Percentiles rank a stretch among this genome's conserved stretches.
Conservation (phyloP, 2,113 vertebrate genomes). For the Gavia stellata region DNA sequence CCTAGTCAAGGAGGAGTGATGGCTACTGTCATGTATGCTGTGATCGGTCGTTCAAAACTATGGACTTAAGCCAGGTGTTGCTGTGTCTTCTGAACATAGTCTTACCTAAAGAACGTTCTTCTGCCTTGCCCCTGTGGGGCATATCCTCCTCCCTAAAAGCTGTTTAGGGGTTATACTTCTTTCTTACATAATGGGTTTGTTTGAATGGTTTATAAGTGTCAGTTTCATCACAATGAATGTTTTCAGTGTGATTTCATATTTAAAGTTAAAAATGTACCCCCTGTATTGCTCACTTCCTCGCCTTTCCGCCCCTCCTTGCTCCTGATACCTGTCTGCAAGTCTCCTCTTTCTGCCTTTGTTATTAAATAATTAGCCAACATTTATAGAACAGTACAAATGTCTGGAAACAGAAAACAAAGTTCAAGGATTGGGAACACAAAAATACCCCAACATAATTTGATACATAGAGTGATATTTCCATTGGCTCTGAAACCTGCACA, state of each 20-base stretch:
- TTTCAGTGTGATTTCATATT: background rate
- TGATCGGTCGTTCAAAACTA: background rate
- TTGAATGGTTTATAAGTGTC: background rate
- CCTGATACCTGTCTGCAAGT: background rate
- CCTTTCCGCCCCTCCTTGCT: background rate
- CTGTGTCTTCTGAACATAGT: background rate
- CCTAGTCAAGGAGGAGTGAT: background rate
- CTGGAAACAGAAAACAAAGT: background rate
- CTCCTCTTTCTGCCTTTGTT: background rate
- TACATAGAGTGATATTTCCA: background rate
- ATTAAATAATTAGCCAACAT: background rate
- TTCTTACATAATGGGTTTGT: background rate
- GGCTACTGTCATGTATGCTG: background rate
- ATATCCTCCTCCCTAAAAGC: background rate
- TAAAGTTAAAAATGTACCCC: background rate
- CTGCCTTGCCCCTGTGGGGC: background rate
- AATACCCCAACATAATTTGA: background rate
- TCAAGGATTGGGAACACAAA: background rate
- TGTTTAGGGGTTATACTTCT: background rate
- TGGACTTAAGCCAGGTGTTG: background rate
- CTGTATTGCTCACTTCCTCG: background rate
- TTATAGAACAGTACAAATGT: background rate
- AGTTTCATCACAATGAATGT: background rate
- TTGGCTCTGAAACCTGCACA: background rate
- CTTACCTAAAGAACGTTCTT: accelerated